These are phyloP conservation scores for Synanthedon andrenaeformis DNA, from an alignment of 2,888 invertebrate genomes.

Conservation along the genomic window DNA sequence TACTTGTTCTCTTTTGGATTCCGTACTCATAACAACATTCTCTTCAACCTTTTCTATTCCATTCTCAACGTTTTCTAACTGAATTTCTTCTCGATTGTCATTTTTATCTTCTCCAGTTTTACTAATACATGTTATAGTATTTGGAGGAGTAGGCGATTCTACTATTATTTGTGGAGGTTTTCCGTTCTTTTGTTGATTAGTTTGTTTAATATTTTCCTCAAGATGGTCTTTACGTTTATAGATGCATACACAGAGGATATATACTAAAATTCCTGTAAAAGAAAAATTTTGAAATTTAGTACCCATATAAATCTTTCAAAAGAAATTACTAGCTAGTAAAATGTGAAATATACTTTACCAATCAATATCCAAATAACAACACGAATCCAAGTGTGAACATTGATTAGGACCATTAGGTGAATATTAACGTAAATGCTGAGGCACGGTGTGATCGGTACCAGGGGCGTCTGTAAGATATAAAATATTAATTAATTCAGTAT, in stretches of 20 bases:
- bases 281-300: not conserved
- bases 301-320: not conserved
- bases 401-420: conserved; percentile 86
- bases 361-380: conserved; percentile 84
- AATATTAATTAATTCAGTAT: not conserved
- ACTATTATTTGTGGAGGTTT: conserved; percentile 47
- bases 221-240: conserved; percentile 29
- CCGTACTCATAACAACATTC: conserved; percentile 15
- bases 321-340: not conserved
- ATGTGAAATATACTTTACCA: conserved; percentile 65
- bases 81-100: conserved; percentile 10
- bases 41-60: conserved; percentile 18
- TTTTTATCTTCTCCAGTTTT: conserved; percentile 22
- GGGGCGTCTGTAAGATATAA: conserved; percentile 75
- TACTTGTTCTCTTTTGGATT: conserved; percentile 33
- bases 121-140: conserved; percentile 32
- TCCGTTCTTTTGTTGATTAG: conserved; percentile 33
- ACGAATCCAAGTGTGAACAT: conserved; percentile 84
- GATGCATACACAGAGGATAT: conserved; percentile 39
- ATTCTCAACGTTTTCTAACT: conserved; percentile 13
- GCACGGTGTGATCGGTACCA: conserved; percentile 85
- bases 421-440: conserved; percentile 85
- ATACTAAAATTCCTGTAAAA: conserved; percentile 51
- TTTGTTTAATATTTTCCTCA: conserved; percentile 23
- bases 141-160: conserved; percentile 53